Conservation (phyloP, 2,113 vertebrate species). For the Morone chrysops region DNA sequence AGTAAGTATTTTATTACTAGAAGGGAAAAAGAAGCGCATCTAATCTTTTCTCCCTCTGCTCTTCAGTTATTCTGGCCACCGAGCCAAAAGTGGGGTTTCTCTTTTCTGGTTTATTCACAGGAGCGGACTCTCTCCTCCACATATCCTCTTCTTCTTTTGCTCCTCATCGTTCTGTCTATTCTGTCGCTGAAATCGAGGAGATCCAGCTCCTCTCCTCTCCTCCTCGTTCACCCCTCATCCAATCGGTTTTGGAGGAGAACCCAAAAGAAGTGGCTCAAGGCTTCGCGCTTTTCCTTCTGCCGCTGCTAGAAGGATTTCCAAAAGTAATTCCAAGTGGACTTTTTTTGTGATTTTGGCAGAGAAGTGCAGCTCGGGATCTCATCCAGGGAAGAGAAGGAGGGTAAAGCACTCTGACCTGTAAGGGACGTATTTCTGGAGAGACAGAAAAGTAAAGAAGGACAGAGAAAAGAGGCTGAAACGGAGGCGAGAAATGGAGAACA, state of each 20-base stretch:
- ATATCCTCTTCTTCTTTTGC: background rate
- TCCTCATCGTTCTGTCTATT: constrained; percentile 6
- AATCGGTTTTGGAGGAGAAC: constrained; percentile 27
- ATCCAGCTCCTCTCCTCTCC: background rate
- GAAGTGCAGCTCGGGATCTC: background rate
- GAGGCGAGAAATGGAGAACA: constrained; percentile 26
- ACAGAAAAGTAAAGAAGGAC: constrained; percentile 13
- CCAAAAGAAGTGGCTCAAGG: constrained; percentile 40
- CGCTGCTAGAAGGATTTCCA: constrained; percentile 22
- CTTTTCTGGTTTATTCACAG: constrained; percentile 28
- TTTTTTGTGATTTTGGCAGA: constrained; percentile 7
- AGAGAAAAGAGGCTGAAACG: background rate
- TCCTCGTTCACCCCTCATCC: background rate
- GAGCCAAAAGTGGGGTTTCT: constrained; percentile 50
- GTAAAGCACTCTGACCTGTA: constrained; percentile 4
- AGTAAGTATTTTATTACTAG: constrained; percentile 23
- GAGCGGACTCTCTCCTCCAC: constrained; percentile 26
- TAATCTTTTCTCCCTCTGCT: background rate
- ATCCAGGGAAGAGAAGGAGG: background rate
- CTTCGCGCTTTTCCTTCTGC: constrained; percentile 9
- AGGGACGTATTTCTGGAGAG: constrained; percentile 16
- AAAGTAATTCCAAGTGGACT: constrained; percentile 54
- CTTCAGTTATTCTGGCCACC: constrained; percentile 17
- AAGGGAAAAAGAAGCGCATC: background rate
- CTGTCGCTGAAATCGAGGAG: constrained; percentile 1